Base-by-base conservation (phyloP, 2,888 invertebrate species). In the Lottia scabra region DNA sequence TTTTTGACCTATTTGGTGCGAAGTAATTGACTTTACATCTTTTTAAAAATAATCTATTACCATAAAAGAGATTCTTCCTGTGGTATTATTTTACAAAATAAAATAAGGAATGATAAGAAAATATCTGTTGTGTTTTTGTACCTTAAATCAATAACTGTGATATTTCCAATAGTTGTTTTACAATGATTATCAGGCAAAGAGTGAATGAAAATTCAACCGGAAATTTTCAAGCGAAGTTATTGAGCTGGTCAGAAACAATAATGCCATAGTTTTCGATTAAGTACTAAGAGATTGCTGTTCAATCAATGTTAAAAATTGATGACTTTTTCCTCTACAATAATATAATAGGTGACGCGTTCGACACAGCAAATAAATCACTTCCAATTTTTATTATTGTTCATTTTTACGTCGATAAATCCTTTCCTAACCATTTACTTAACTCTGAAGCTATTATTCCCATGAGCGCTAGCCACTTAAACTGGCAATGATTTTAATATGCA, bases 231-330 rank as follows among this genome's bases (percentile, higher is more conserved):
- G 56, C 56, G 56, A 23, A 56, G 56, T 56, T 56, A 56, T 56
- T 56, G 56, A 56, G 56, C 56, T 23, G 56, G 56, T 56, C 56
- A 56, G 38, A 56, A 56, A 56, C 23, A 56, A 56, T 56, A 56
- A 23, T 23, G 56, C 56, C 13, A 56, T 23, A 44, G 45, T 43
- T 38, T 69, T 69, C 68, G 68, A 69, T 69, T 63, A 69, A 69
- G 63, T 63, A 44, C 68, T 46, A 63, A 63, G 62, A 63, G 63
- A 69, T 44, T 62, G 63, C 45, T 63, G 68, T 26, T 23, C 45
- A 56, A 69, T 69, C 68, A 69, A 69, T 69, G 68, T 45, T 26
- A 26, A 27, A 63, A 69, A 69, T 69, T 69, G 68, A 69, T 69
- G 63, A 63, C 63, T 63, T 69, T 69, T 69, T 69, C 30, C 68